Evolutionary conservation across 2,113 vertebrate genomes (phyloP).

Genomic region (Hylia prasina): DNA sequence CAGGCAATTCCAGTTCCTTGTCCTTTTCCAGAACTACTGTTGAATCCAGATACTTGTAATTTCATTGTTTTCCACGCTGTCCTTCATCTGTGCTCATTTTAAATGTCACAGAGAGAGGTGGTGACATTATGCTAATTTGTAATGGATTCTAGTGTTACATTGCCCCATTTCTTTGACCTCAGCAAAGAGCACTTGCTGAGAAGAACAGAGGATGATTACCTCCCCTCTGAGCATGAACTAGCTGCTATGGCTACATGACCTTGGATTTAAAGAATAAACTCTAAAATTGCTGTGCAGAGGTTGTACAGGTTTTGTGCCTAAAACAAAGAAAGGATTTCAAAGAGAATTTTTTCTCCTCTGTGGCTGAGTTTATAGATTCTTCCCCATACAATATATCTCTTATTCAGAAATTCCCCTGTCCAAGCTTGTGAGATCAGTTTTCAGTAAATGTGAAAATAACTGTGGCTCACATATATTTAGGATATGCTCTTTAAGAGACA

Average conservation of each 20-base stretch:
- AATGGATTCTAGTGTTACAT: conserved; percentile 58
- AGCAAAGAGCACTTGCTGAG: conserved; percentile 56
- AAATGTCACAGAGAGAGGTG: conserved; percentile 62
- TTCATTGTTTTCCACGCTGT: conserved; percentile 13
- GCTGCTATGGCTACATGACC: conserved; percentile 40
- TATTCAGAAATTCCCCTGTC: neutral
- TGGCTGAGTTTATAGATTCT: neutral
- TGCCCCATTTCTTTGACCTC: conserved; percentile 56
- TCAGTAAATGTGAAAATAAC: conserved; percentile 4
- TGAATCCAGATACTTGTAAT: neutral
- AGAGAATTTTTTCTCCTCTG: conserved; percentile 14
- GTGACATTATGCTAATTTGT: conserved; percentile 62
- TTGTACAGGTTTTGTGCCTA: conserved; percentile 51
- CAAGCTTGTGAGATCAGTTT: conserved; percentile 23
- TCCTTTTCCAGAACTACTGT: neutral
- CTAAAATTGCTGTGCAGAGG: conserved; percentile 35
- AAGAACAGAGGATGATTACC: conserved; percentile 61
- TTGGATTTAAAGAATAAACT: conserved; percentile 65
- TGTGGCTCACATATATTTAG: neutral
- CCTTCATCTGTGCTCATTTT: conserved; percentile 53
- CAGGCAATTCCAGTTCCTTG: neutral
- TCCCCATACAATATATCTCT: neutral
- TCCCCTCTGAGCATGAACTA: conserved; percentile 56
- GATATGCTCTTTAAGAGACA: conserved; percentile 30
- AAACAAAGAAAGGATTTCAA: conserved; percentile 62